Conservation (phyloP, 2,797 vertebrate species). For the Adrianichthys oophorus region DNA sequence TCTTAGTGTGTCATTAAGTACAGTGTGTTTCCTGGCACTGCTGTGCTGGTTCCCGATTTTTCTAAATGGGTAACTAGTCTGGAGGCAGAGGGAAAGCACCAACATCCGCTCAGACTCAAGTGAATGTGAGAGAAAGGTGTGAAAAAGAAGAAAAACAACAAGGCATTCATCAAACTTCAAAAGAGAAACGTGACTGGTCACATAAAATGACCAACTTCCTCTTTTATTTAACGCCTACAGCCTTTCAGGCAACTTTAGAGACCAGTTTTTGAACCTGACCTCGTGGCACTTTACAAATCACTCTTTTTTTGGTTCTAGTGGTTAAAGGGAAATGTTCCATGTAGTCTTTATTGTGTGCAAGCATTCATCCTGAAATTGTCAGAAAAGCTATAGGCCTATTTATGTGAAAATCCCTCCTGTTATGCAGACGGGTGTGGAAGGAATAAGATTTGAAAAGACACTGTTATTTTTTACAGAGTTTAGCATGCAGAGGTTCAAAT, state of each 20-base stretch:
- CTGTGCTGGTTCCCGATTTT: slow-evolving; percentile 44
- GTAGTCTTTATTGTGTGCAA: slow-evolving; percentile 24
- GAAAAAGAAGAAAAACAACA: slow-evolving; percentile 12
- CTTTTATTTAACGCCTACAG: slow-evolving; percentile 32
- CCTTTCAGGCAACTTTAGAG: slow-evolving; percentile 11
- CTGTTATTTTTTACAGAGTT: slow-evolving; percentile 57
- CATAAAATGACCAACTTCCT: slow-evolving; percentile 27
- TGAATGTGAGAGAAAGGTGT: slow-evolving; percentile 18
- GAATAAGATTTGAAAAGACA: slow-evolving; percentile 43
- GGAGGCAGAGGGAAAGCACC: slow-evolving; percentile 26
- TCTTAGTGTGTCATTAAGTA: slow-evolving; percentile 74
- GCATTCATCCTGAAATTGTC: slow-evolving; percentile 44
- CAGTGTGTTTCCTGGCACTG: slow-evolving; percentile 70
- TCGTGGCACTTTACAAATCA: slow-evolving; percentile 16
- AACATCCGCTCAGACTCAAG: slow-evolving; percentile 11
- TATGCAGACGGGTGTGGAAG: slow-evolving; percentile 21
- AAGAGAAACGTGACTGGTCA: slow-evolving; percentile 13
- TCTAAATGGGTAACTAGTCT: slow-evolving; percentile 43
- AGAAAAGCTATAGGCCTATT: slow-evolving; percentile 58
- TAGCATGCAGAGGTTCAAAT: slow-evolving; percentile 54
- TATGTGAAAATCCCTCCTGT: slow-evolving; percentile 63
- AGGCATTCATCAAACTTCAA: slow-evolving; percentile 3
- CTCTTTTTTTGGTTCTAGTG: slow-evolving; percentile 4
- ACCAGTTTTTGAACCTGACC: slow-evolving; percentile 12
- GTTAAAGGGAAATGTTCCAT: slow-evolving; percentile 15